These are phyloP conservation scores for Odontomachus brunneus DNA, from an alignment of 1,140 invertebrate species.

Conservation along the genomic window DNA sequence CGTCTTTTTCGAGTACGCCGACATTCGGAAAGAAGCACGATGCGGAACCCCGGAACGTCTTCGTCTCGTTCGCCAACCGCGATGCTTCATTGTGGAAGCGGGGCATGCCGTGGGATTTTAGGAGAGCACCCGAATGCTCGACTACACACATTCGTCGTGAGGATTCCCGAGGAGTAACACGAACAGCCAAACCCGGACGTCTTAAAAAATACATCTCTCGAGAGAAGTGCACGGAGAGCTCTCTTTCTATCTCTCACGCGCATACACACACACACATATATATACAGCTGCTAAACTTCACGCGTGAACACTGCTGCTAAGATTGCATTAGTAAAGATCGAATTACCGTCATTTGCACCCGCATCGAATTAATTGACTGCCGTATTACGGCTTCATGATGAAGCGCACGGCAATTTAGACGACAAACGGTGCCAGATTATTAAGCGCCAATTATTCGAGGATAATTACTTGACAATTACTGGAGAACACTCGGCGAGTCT, in stretches of 20 bases:
- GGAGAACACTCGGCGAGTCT: conserved; percentile 74
- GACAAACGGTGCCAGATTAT: conserved; percentile 55
- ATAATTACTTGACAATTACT: conserved; percentile 75
- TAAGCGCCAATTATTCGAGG: conserved; percentile 56
- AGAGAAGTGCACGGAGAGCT: background rate
- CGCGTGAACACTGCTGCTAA: too few species aligned
- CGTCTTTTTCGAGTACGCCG: conserved; percentile 36
- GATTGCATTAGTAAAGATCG: background rate
- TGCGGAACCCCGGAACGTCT: conserved; percentile 25
- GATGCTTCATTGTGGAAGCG: conserved; percentile 16
- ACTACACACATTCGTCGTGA: conserved; percentile 11
- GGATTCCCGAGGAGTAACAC: background rate
- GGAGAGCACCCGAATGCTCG: background rate
- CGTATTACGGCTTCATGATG: conserved; percentile 28
- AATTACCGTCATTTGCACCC: background rate
- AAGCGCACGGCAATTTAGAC: conserved; percentile 40
- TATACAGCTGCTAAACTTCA: too few species aligned
- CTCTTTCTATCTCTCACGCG: too few species aligned
- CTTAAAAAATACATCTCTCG: background rate
- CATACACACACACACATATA: too few species aligned
- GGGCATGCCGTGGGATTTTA: conserved; percentile 12
- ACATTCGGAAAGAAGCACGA: conserved; percentile 47
- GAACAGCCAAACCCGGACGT: background rate
- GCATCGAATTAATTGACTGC: conserved; percentile 32
- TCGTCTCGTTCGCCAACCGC: conserved; percentile 2